A percentile compares a stretch with the other conserved stretches of the same genome.
Evolutionary conservation across 2,888 invertebrate species (phyloP).

Genomic region (Rhamnusium bicolor): DNA sequence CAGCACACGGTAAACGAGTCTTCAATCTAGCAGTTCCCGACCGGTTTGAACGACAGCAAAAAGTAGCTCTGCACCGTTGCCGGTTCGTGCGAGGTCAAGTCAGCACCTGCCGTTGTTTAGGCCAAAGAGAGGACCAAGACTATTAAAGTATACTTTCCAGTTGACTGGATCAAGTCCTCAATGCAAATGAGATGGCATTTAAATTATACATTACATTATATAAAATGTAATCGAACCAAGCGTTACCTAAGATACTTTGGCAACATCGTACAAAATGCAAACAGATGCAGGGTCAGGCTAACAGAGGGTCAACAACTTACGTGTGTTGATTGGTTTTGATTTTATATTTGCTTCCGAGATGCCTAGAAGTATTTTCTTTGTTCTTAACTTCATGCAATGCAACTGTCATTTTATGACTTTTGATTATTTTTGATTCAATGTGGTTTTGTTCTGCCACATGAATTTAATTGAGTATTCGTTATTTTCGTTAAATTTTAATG

Average conservation of each 20-base stretch:
- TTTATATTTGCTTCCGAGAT: conserved; percentile 25
- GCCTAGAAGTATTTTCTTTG: conserved; percentile 13
- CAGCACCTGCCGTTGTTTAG: conserved; percentile 53
- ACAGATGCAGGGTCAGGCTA: conserved; percentile 41
- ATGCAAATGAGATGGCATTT: conserved; percentile 45
- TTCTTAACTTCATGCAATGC: not conserved
- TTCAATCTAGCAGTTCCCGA: conserved; percentile 49
- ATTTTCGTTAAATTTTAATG: too few relatives aligned
- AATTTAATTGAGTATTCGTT: not conserved
- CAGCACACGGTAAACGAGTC: conserved; percentile 39
- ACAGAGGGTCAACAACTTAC: conserved; percentile 46
- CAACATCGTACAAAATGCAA: conserved; percentile 42
- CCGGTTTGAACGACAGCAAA: conserved; percentile 54
- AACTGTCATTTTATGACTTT: conserved; percentile 7
- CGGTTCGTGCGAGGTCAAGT: conserved; percentile 52
- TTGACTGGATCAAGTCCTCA: conserved; percentile 27
- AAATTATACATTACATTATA: conserved; percentile 33
- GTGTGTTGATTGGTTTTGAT: conserved; percentile 36
- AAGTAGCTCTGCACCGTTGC: conserved; percentile 54
- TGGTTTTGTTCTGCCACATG: not conserved
- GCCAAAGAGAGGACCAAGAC: conserved; percentile 17
- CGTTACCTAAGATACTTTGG: conserved; percentile 24
- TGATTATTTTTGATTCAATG: not conserved
- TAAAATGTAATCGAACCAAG: conserved; percentile 5
- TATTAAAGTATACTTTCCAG: conserved; percentile 30